Percentiles rank a stretch among this genome's conserved stretches.
phyloP scores from a whole-genome alignment of 2,113 vertebrate species.

The Clarias gariepinus region DNA sequence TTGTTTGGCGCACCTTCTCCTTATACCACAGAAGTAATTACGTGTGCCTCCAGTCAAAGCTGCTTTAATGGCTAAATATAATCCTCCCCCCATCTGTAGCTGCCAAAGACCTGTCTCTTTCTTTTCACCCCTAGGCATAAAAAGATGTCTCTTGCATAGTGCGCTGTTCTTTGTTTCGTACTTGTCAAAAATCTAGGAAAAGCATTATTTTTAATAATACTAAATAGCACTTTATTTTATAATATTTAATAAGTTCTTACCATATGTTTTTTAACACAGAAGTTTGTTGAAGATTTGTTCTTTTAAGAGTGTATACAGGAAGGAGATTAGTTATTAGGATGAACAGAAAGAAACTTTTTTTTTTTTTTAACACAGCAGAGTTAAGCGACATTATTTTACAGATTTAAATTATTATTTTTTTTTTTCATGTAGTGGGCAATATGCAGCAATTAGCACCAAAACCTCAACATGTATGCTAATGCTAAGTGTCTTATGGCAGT shows the following conservation, averaged over 20 bases:
- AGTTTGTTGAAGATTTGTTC: background rate
- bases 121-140: background rate
- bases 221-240: too few relatives aligned
- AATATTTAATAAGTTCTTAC: too few relatives aligned
- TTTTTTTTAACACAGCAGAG: too few relatives aligned
- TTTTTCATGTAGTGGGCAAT: background rate
- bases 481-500: background rate
- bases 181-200: background rate
- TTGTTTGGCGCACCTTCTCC: background rate
- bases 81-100: background rate
- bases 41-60: background rate
- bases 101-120: background rate
- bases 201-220: background rate
- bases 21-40: background rate
- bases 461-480: background rate
- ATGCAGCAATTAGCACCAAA: background rate
- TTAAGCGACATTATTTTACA: background rate
- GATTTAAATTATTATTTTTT: background rate
- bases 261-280: background rate
- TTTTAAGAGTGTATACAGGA: background rate
- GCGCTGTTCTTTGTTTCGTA: background rate
- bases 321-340: background rate
- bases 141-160: background rate
- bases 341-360: background rate
- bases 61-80: constrained; percentile 13